A percentile compares a stretch with the other conserved stretches of the same genome.
Conservation (phyloP, 2,113 vertebrate species). For the Rhinoptilus africanus region DNA sequence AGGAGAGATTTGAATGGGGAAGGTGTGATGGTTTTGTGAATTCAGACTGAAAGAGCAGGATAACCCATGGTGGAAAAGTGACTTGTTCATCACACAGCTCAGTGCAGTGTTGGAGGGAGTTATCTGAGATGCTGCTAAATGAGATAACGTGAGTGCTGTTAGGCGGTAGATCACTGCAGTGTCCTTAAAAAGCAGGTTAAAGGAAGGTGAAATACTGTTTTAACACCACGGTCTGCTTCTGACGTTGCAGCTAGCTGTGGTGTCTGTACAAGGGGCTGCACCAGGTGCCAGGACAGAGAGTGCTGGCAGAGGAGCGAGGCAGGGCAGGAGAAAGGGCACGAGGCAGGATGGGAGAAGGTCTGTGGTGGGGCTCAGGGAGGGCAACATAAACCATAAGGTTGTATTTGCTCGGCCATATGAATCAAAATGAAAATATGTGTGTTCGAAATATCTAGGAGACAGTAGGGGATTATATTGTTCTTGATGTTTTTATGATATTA, state of each 20-base stretch:
- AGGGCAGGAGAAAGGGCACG: not conserved
- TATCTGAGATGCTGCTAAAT: slow-evolving; percentile 12
- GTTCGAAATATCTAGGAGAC: not conserved
- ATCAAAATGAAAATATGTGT: not conserved
- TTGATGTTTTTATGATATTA: not conserved
- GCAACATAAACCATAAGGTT: not conserved
- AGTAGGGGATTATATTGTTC: not conserved
- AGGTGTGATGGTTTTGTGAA: slow-evolving; percentile 3
- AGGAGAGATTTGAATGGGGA: not conserved
- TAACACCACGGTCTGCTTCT: not conserved
- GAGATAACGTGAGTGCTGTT: not conserved
- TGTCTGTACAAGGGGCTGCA: not conserved
- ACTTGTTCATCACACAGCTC: not conserved
- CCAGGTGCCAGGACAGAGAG: not conserved
- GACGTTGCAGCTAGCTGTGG: not conserved
- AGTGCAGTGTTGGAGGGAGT: not conserved
- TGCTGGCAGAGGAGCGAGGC: not conserved
- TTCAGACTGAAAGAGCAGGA: not conserved
- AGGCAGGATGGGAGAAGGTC: not conserved
- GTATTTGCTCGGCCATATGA: not conserved
- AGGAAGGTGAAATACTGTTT: slow-evolving; percentile 37
- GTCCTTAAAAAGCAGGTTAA: slow-evolving; percentile 35
- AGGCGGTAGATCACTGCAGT: slow-evolving; percentile 6
- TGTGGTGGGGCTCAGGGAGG: not conserved
- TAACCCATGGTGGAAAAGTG: not conserved